phyloP scores from a whole-genome alignment of 2,888 invertebrate species.

The Aricia artaxerxes region DNA sequence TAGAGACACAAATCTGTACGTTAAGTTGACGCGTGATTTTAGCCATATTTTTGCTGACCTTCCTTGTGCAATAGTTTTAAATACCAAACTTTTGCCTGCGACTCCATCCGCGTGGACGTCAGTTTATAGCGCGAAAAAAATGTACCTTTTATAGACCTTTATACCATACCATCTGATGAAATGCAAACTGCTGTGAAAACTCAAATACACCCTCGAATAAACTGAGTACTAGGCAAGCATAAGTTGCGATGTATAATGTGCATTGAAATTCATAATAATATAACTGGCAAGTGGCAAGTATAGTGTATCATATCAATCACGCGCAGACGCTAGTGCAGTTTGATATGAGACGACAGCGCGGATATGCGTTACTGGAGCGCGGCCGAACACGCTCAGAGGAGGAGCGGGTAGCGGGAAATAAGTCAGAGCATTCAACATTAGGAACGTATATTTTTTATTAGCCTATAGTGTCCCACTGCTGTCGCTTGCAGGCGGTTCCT shows the following conservation, averaged over 20 bases:
- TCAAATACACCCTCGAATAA: background rate
- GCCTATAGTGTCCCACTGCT: no score
- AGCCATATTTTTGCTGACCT: no score
- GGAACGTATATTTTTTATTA: no score
- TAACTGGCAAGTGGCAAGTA: conserved; percentile 15
- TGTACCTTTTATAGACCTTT: no score
- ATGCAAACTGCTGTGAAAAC: background rate
- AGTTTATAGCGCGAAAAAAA: no score
- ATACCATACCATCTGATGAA: background rate
- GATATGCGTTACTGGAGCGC: conserved; percentile 34
- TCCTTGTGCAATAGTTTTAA: no score
- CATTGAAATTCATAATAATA: background rate
- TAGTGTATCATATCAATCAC: conserved; percentile 23
- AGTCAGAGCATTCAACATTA: background rate
- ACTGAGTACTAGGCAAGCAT: background rate
- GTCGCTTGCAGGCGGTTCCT: no score
- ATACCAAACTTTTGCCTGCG: no score
- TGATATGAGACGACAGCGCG: conserved; percentile 23
- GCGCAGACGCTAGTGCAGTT: conserved; percentile 4
- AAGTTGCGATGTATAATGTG: background rate
- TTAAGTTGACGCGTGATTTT: no score
- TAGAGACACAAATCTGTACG: no score
- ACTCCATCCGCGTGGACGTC: no score
- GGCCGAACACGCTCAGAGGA: conserved; percentile 35
- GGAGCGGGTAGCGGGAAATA: background rate